Percentiles rank a stretch among this genome's conserved stretches.
Conservation (phyloP, 2,888 invertebrate genomes). For the Urechis unicinctus region DNA sequence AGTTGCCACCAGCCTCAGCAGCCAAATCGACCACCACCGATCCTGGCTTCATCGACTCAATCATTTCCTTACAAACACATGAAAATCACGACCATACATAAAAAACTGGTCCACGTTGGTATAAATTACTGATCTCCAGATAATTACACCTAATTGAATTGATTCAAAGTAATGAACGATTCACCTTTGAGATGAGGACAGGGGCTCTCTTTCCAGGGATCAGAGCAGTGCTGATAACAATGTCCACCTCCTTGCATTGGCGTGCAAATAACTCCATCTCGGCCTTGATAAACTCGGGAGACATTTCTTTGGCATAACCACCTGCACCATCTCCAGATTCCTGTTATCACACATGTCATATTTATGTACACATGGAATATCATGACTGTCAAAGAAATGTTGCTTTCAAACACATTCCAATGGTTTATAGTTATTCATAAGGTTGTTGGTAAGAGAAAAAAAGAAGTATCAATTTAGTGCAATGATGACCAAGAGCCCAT, state of each 20-base stretch:
- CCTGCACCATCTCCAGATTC: constrained; percentile 60
- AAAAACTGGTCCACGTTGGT: no score
- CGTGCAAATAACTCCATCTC: constrained; percentile 81
- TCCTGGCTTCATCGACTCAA: constrained; percentile 76
- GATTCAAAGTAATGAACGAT: background rate
- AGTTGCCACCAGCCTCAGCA: constrained; percentile 80
- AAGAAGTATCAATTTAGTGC: background rate
- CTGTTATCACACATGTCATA: no score
- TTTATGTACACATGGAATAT: no score
- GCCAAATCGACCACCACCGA: constrained; percentile 85
- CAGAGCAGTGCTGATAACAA: constrained; percentile 81
- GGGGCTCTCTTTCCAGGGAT: constrained; percentile 84
- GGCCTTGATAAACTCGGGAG: constrained; percentile 67
- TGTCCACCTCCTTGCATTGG: constrained; percentile 77
- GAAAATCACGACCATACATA: no score
- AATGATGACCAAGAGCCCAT: background rate
- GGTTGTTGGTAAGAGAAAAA: background rate
- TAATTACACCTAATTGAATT: background rate
- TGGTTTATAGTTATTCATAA: no score
- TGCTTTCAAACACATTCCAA: no score
- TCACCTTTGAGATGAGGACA: constrained; percentile 68
- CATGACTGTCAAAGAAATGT: no score
- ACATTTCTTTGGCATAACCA: constrained; percentile 72
- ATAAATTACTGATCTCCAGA: no score
- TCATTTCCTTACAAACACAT: constrained; percentile 63